Conservation (phyloP, 2,888 invertebrate species). For the Lamellibrachia columna region DNA sequence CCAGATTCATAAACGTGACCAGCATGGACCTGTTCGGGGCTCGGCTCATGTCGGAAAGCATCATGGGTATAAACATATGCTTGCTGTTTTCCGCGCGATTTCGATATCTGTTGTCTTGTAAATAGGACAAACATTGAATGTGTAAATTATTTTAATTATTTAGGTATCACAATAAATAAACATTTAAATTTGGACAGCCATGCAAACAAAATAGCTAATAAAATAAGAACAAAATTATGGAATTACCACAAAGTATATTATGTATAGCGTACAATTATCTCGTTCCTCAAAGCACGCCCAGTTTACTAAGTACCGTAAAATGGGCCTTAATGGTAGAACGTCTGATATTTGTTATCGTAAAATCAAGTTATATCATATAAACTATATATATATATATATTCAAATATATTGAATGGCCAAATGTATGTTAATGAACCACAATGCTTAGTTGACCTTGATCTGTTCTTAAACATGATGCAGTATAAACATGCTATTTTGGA, state of each 20-base stretch:
- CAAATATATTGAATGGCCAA: too few species aligned
- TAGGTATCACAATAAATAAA: not conserved
- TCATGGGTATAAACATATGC: not conserved
- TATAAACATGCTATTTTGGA: too few species aligned
- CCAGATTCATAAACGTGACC: not conserved
- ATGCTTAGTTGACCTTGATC: too few species aligned
- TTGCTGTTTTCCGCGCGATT: not conserved
- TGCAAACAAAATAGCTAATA: not conserved
- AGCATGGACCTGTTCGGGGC: too few species aligned
- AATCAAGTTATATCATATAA: too few species aligned
- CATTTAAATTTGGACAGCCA: not conserved
- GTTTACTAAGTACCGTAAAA: too few species aligned
- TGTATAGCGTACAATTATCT: not conserved
- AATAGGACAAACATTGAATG: not conserved
- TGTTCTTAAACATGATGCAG: too few species aligned
- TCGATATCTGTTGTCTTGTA: not conserved
- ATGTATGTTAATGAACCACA: too few species aligned
- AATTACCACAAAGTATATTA: not conserved
- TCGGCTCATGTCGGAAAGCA: not conserved
- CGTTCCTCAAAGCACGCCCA: not conserved
- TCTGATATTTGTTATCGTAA: too few species aligned
- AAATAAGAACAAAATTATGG: not conserved
- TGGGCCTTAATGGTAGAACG: too few species aligned
- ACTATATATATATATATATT: too few species aligned
- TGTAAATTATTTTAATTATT: not conserved